These are phyloP conservation scores for Rhopalosiphum padi DNA, from an alignment of 1,140 invertebrate species.

Conservation along the genomic window DNA sequence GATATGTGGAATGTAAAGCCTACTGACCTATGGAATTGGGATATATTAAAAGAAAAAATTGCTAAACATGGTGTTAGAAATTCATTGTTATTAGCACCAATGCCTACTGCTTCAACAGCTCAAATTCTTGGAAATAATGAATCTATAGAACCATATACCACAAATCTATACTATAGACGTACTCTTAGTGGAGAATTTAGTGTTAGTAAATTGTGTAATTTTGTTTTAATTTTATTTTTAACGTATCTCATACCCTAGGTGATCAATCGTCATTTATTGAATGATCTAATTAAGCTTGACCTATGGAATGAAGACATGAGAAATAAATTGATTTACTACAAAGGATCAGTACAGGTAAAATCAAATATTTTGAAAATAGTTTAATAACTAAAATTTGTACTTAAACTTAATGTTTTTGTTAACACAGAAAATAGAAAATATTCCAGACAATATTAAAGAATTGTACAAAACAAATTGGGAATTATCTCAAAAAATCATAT, in stretches of 20 bases:
- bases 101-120: conserved; percentile 99
- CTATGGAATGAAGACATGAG: conserved; percentile 98
- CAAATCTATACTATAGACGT: conserved; percentile 93
- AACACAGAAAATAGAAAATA: conserved; percentile 79
- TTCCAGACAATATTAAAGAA: conserved; percentile 88
- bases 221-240: conserved; percentile 26
- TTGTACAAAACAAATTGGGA: conserved; percentile 99
- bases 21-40: conserved; percentile 91
- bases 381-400: neutral
- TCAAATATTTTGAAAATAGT: neutral
- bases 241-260: conserved; percentile 71
- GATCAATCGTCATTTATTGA: conserved; percentile 95
- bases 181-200: conserved; percentile 76
- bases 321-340: conserved; percentile 88
- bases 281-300: conserved; percentile 88
- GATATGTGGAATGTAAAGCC: conserved; percentile 98
- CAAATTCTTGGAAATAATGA: conserved; percentile 99
- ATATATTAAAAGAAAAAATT: conserved; percentile 83
- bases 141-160: conserved; percentile 97
- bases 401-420: conserved; percentile 59
- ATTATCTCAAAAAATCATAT: conserved; percentile 90
- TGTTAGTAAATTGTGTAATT: conserved; percentile 62
- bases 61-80: conserved; percentile 91
- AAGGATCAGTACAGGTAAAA: conserved; percentile 84
- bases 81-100: conserved; percentile 93